phyloP scores from a whole-genome alignment of 2,797 vertebrate genomes.

The Somateria mollissima region DNA sequence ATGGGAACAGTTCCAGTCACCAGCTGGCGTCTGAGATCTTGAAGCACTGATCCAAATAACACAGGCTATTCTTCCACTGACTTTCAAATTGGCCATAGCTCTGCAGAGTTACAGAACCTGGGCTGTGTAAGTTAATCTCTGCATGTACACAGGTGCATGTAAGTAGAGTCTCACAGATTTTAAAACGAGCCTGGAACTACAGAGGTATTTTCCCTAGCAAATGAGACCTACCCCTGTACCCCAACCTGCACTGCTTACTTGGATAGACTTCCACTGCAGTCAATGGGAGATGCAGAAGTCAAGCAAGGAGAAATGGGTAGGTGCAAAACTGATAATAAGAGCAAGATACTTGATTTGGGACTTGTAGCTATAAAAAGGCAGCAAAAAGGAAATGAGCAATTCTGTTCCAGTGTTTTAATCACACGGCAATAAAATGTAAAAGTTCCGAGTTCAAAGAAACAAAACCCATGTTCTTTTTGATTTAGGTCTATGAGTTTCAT shows the following conservation, averaged over 20 bases:
- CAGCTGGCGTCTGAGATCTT: fast-evolving
- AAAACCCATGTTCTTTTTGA: conserved; percentile 42
- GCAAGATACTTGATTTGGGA: not conserved
- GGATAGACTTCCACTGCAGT: not conserved
- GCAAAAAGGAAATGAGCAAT: conserved; percentile 36
- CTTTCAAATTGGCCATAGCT: not conserved
- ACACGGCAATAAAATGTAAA: conserved; percentile 32
- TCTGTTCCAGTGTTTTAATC: conserved; percentile 48
- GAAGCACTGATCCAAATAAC: not conserved
- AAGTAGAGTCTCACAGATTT: not conserved
- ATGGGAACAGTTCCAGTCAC: not conserved
- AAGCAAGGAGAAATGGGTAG: not conserved
- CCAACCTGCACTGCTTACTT: not conserved
- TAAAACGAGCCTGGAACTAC: not conserved
- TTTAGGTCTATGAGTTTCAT: conserved; percentile 47
- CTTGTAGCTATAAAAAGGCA: conserved; percentile 56
- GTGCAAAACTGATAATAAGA: not conserved
- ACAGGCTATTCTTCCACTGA: not conserved
- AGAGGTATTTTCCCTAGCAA: not conserved
- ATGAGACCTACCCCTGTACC: not conserved
- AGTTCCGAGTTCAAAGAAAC: conserved; percentile 41
- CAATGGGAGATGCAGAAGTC: not conserved
- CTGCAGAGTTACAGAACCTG: not conserved
- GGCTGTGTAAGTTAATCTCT: not conserved
- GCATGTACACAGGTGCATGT: fast-evolving